Conservation (phyloP, 2,888 invertebrate species). For the Physocephala rufipes region DNA sequence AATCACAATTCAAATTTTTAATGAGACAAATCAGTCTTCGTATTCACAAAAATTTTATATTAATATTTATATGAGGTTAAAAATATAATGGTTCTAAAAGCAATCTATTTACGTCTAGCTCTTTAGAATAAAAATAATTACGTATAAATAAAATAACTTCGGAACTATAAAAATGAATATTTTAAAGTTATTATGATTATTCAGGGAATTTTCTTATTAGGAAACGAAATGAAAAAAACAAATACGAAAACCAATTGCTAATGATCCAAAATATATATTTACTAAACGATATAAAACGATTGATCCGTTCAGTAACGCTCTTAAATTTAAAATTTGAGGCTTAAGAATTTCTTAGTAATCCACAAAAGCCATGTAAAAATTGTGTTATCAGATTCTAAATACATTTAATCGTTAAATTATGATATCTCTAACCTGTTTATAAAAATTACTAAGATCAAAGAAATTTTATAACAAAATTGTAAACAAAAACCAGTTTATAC, state of each 20-base stretch:
- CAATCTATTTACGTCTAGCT: slow-evolving; percentile 21
- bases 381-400: slow-evolving; percentile 32
- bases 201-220: slow-evolving; percentile 35
- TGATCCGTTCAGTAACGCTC: slow-evolving; percentile 21
- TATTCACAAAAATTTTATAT: background rate
- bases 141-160: slow-evolving; percentile 3
- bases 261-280: background rate
- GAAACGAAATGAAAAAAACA: slow-evolving; percentile 18
- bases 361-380: slow-evolving; percentile 26
- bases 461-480: slow-evolving; percentile 14
- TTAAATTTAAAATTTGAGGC: slow-evolving; percentile 17
- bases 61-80: background rate
- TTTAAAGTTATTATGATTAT: slow-evolving; percentile 28
- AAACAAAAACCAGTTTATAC: slow-evolving; percentile 4
- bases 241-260: slow-evolving; percentile 9
- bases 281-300: slow-evolving; percentile 5
- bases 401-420: slow-evolving; percentile 30
- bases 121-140: slow-evolving; percentile 2
- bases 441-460: slow-evolving; percentile 15
- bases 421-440: slow-evolving; percentile 13
- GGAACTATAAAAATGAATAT: slow-evolving; percentile 13
- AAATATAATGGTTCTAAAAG: background rate
- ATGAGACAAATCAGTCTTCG: background rate
- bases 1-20: background rate
- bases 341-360: slow-evolving; percentile 30